Conservation (phyloP, 2,113 vertebrate species). For the Fulica atra region DNA sequence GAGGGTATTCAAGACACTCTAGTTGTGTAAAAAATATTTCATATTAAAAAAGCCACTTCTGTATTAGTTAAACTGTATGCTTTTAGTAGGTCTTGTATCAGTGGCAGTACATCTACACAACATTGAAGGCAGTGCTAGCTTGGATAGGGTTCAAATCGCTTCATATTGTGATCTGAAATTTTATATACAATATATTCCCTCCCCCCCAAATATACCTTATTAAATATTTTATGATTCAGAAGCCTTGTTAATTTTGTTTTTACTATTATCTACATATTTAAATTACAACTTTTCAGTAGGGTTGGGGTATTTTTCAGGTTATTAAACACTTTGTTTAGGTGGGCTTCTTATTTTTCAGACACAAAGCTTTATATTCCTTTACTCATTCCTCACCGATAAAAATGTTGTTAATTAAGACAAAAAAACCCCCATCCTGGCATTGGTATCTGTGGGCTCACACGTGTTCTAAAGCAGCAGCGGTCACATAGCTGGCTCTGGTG, state of each 20-base stretch:
- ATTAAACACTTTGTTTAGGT: neutral
- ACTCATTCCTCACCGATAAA: neutral
- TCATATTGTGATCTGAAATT: slow-evolving; percentile 98
- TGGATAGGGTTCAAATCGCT: slow-evolving; percentile 87
- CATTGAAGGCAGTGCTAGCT: slow-evolving; percentile 83
- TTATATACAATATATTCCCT: slow-evolving; percentile 97
- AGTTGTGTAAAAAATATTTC: slow-evolving; percentile 81
- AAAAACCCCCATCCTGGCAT: accelerated
- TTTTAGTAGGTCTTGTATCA: slow-evolving; percentile 88
- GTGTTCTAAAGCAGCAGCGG: neutral
- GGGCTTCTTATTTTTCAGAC: neutral
- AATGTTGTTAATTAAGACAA: neutral
- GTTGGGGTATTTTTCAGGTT: neutral
- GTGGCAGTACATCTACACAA: slow-evolving; percentile 83
- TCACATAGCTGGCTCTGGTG: neutral
- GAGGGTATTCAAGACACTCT: slow-evolving; percentile 78
- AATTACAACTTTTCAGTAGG: neutral
- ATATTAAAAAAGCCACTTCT: slow-evolving; percentile 82
- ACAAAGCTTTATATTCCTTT: neutral
- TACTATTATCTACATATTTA: slow-evolving; percentile 20
- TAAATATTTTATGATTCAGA: slow-evolving; percentile 99
- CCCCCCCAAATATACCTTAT: slow-evolving; percentile 90
- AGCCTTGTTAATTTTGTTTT: slow-evolving; percentile 55
- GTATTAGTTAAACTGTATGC: slow-evolving; percentile 85
- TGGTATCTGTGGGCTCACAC: accelerated